Evolutionary conservation across 2,797 vertebrate genomes (phyloP), one percentile per base, ranked within the genome.

Genomic region (Sciurus carolinensis): DNA sequence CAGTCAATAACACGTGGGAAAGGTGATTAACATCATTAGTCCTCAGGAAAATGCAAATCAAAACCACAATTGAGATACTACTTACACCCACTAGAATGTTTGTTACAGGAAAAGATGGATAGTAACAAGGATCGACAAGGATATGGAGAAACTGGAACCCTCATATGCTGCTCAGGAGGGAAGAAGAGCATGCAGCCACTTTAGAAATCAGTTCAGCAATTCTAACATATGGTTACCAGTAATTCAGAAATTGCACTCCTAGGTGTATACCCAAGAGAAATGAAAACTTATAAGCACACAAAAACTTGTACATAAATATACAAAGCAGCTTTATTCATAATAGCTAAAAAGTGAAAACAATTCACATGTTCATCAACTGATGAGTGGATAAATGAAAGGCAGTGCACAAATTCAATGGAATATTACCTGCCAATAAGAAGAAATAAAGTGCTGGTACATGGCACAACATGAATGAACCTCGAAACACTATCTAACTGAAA

Each of bases 331-430:
- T 66, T 82, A 50, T 39, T 93, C 7, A 18, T n/a, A 66, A 83
- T 28, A 39, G 9, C 17, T 59, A 93, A 64, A 84, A 71, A 80
- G 30, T 64, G 18, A 71, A 96, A 94, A 90, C 36, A 69, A 91
- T 14, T 82, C 54, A 91, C 80, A 77, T 47, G 12, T 22, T 59
- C 22, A 89, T 44, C 59, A 67, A 72, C 1, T 83, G 59, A 52
- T 67, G n/a, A 92, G 72, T 79, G 17, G 2, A 22, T 54, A 64
- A 87, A 33, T 62, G 39, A 73, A 82, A 95, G 30, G 9, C 44
- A 36, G 11, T 36, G 22, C 54, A 50, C n/a, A 7, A 57, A 67
- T 18, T 67, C 42, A 87, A 79, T 42, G 11, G 64, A 57, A 44
- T 26, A 71, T 28, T 57, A 67, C 15, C 36, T 80, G 26, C 4